Evolutionary conservation across 1,140 invertebrate genomes (phyloP).

Genomic region (Temnothorax longispinosus): DNA sequence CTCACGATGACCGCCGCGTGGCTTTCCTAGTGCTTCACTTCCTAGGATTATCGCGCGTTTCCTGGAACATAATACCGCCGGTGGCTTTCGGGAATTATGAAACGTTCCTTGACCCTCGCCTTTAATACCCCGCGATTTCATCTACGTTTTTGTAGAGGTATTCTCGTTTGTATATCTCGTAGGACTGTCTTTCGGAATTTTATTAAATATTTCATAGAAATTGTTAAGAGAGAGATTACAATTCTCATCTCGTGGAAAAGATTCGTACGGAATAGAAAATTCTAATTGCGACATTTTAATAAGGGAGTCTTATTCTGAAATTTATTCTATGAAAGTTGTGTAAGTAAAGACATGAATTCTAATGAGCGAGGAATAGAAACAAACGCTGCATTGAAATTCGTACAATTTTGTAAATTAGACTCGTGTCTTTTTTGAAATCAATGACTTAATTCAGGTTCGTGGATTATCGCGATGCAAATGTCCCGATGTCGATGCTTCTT

Average conservation of each 20-base stretch:
- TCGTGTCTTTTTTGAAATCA: not conserved
- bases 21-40: slow-evolving; percentile 60
- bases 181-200: not conserved
- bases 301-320: not conserved
- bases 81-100: slow-evolving; percentile 15
- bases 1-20: slow-evolving; percentile 35
- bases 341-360: not conserved
- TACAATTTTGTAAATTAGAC: not conserved
- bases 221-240: not conserved
- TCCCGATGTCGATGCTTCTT: not conserved
- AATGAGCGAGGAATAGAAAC: not conserved
- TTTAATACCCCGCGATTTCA: slow-evolving; percentile 21
- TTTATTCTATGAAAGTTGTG: not conserved
- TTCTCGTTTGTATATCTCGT: not conserved
- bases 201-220: not conserved
- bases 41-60: slow-evolving; percentile 45
- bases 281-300: not conserved
- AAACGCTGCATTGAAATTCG: not conserved
- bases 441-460: not conserved
- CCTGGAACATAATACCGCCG: slow-evolving; percentile 42
- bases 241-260: not conserved
- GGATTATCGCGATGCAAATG: not conserved
- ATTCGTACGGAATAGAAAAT: not conserved
- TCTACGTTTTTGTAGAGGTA: not conserved
- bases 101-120: slow-evolving; percentile 40